phyloP scores from a whole-genome alignment of 2,888 invertebrate species.

The Andricus quercusramuli region DNA sequence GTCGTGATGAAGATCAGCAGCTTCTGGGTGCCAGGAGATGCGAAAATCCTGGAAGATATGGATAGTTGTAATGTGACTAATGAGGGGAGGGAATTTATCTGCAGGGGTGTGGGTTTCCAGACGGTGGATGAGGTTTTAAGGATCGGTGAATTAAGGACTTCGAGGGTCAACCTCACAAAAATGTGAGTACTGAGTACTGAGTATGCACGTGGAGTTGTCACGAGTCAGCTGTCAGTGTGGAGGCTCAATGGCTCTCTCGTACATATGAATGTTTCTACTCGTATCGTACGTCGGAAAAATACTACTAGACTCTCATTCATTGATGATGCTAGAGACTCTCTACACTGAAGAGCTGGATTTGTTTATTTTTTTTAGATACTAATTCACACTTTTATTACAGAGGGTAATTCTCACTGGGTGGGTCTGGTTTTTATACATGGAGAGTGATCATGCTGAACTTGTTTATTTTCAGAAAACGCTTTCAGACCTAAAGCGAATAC shows the following conservation, averaged over 20 bases:
- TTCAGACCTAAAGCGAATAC: too few relatives aligned
- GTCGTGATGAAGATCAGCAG: slow-evolving; percentile 41
- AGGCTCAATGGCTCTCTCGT: neutral
- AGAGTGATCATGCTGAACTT: neutral
- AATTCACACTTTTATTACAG: neutral
- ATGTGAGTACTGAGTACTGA: slow-evolving; percentile 72
- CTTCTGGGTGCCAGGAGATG: slow-evolving; percentile 34
- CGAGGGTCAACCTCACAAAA: slow-evolving; percentile 67
- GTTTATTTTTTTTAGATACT: neutral
- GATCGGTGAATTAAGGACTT: slow-evolving; percentile 54
- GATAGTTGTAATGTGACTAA: slow-evolving; percentile 67
- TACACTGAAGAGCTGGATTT: slow-evolving; percentile 1
- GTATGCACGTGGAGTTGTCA: slow-evolving; percentile 48
- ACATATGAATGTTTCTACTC: slow-evolving; percentile 9
- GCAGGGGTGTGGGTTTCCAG: slow-evolving; percentile 67
- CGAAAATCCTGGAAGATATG: slow-evolving; percentile 50
- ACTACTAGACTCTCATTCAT: slow-evolving; percentile 25
- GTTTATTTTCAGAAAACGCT: neutral
- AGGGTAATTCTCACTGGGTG: neutral
- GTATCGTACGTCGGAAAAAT: slow-evolving; percentile 40
- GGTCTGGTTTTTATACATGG: neutral
- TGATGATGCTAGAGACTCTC: slow-evolving; percentile 8
- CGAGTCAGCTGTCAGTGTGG: neutral
- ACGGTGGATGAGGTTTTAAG: slow-evolving; percentile 63
- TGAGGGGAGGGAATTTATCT: slow-evolving; percentile 68